These are phyloP conservation scores for Characodon lateralis DNA, from an alignment of 2,797 vertebrate species.

Conservation along the genomic window DNA sequence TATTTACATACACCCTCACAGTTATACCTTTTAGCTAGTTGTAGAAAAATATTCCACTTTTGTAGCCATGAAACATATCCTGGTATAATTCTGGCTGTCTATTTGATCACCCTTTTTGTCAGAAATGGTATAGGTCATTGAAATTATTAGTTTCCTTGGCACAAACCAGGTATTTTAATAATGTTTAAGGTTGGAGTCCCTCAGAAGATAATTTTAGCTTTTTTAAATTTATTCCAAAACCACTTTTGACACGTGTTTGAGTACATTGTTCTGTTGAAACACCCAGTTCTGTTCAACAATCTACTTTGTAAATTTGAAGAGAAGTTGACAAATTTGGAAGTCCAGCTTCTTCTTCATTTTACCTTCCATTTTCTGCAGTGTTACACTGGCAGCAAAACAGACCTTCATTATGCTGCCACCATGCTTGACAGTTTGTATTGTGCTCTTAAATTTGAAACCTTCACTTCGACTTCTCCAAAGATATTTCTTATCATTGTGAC, in stretches of 20 bases:
- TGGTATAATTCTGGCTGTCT: not conserved
- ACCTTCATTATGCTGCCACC: not conserved
- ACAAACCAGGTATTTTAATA: not conserved
- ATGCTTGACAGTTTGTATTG: not conserved
- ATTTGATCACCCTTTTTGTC: not conserved
- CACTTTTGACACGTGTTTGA: not conserved
- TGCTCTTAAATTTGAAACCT: not conserved
- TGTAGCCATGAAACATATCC: not conserved
- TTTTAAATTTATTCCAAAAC: not conserved
- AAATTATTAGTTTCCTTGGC: no score
- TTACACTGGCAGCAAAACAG: not conserved
- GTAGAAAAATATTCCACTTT: not conserved
- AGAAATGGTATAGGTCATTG: not conserved
- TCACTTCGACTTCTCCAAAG: not conserved
- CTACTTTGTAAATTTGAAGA: not conserved
- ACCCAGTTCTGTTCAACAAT: not conserved
- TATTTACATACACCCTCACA: not conserved
- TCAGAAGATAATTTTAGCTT: not conserved
- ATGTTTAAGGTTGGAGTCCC: not conserved
- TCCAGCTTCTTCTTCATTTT: not conserved
- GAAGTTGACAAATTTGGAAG: not conserved
- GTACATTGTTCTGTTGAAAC: not conserved
- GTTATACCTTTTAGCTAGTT: not conserved
- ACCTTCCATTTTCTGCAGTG: not conserved
- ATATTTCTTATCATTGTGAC: not conserved